Evolutionary conservation across 2,113 vertebrate species (phyloP), one percentile per base, ranked within the genome.

Genomic region (Toxotes chatareus): DNA sequence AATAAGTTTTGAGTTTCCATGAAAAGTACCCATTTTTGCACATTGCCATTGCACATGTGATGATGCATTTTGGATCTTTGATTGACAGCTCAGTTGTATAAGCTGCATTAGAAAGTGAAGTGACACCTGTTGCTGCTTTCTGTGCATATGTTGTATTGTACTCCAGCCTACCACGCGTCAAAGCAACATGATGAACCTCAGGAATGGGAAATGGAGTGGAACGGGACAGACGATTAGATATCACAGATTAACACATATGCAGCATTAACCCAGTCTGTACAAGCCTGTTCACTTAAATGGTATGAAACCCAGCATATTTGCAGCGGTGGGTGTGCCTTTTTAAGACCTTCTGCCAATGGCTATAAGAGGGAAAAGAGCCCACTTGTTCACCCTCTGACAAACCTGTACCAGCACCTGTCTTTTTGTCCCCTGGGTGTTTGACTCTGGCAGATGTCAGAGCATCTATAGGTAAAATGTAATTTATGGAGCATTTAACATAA

Each of bases 371-470:
- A 46, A 27, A 67, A 77, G 19, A 72, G 46, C 16, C 44, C 31
- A n/a, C 1, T 59, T 71, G 42, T 69, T 81, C 51, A 34, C 56
- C 51, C 27, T 78, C 77, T 80, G 67, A 73, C 49, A 84, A 63
- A 80, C 14, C 40, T 64, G 21, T 34, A 38, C 2, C 16, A 86
- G 71, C 90, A 89, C 68, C 82, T 93, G 84, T 72, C 79, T 73
- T 53, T 83, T 73, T 82, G 47, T 81, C 90, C 87, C 80, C 78
- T 64, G 83, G 92, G 42, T 53, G 65, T 85, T 86, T 83, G 75
- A 83, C 27, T 59, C 32, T 77, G 76, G 63, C 82, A 88, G 59
- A 86, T 84, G 72, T 87, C 72, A 75, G 44, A 83, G 64, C 56
- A 74, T 79, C 73, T 78, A 56, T 44, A 75, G 44, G 27, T 61